Evolutionary conservation across 2,797 vertebrate species (phyloP).

Genomic region (Numenius phaeopus): DNA sequence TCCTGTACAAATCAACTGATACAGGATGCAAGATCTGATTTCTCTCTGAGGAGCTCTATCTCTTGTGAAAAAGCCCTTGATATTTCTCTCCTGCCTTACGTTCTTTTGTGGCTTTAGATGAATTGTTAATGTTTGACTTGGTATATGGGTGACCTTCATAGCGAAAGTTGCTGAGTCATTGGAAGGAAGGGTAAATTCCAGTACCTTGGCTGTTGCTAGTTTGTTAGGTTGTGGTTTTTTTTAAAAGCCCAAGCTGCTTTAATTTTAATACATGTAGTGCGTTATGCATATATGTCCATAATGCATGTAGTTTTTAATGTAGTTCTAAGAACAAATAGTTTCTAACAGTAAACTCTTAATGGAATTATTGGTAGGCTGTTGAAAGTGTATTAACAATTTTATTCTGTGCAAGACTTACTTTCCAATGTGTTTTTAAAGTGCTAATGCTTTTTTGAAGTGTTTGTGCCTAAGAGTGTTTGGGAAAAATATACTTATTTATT

Average conservation of each 20-base stretch:
- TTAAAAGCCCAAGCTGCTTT: background rate
- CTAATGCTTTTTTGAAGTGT: background rate
- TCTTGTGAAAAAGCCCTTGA: background rate
- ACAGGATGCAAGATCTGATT: background rate
- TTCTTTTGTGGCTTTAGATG: background rate
- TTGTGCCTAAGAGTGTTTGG: background rate
- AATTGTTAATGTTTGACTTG: constrained; percentile 52
- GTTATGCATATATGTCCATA: background rate
- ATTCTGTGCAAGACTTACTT: background rate
- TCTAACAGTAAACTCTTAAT: background rate
- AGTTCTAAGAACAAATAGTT: background rate
- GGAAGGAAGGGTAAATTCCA: constrained; percentile 12
- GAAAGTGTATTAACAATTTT: background rate
- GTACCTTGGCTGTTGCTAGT: background rate
- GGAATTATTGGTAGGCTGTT: background rate
- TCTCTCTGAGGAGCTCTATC: background rate
- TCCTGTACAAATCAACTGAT: background rate
- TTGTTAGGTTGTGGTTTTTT: background rate
- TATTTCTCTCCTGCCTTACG: background rate
- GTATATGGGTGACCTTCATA: background rate
- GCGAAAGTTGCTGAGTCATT: constrained; percentile 25
- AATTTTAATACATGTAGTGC: background rate
- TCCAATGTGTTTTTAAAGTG: background rate
- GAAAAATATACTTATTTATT: background rate
- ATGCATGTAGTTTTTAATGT: background rate